Evolutionary conservation across 2,888 invertebrate species (phyloP), one percentile per base, ranked within the genome.

Genomic region (Dyspetes luteomarginatus): DNA sequence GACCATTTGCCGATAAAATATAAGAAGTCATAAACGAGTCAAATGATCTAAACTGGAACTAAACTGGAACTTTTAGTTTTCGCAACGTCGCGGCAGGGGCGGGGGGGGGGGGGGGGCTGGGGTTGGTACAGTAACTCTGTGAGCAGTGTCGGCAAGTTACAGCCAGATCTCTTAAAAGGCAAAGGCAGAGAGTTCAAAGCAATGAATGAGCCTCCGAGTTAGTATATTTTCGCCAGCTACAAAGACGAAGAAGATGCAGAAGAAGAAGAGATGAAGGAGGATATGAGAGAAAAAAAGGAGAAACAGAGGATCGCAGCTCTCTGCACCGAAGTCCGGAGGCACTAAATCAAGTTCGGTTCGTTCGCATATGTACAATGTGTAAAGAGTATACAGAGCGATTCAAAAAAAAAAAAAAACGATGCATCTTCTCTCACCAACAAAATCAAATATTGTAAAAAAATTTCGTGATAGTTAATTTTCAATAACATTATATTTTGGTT

Each of bases 331-430:
- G 82, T 88, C 86, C 86, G 82, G 83, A 87, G 87, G 87, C 86
- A 87, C 86, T 90, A 88, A 90, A 90, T 90, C 90, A 90, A 89
- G 87, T 88, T 90, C 85, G 85, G 84, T 83, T 79, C 83, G 84
- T 85, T 88, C 83, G 82, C 76, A 72, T 83, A 82, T 80, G 78
- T 79, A 65, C 36, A 60, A 67, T 48, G 68, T 71, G 76, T 55
- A 76, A 76, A 73, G 22, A 76, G 62, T 43, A 26, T 76, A 81
- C 72, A 81, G 76, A 64, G 30, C 30, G 56, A 68, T 81, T 76
- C 80, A 81, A 30, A 81, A 72, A 52, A n/a, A 50, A 30, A 65
- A 1, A 30, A 9, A 30, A 36, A 24, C 24, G 68, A 19, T 12
- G 9, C 2, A 36, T 36, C 4, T 2, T 12, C 36, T 36, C 36